A percentile compares a stretch with the other conserved stretches of the same genome.
Conservation (phyloP, 2,888 invertebrate species). For the Megastigmus dorsalis region DNA sequence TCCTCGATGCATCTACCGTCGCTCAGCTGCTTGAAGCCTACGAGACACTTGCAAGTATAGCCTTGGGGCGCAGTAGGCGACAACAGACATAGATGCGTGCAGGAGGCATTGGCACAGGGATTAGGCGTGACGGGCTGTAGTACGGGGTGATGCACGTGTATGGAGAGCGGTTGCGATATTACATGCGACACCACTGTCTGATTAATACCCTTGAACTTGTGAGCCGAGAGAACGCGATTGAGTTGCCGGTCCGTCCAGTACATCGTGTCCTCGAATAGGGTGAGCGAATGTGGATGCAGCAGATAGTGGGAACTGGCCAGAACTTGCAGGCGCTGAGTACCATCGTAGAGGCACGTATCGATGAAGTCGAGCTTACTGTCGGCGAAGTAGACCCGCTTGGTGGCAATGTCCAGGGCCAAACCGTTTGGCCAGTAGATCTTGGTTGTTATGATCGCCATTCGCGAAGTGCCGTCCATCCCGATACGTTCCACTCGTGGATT, state of each 20-base stretch:
- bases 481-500: constrained; percentile 96
- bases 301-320: constrained; percentile 92
- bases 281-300: constrained; percentile 95
- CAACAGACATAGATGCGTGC: constrained; percentile 93
- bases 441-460: constrained; percentile 89
- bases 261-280: constrained; percentile 95
- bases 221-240: constrained; percentile 91
- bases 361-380: constrained; percentile 98
- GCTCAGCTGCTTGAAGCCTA: constrained; percentile 83
- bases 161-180: constrained; percentile 95
- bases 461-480: constrained; percentile 95
- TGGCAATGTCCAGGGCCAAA: constrained; percentile 95
- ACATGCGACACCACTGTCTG: constrained; percentile 95
- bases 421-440: constrained; percentile 99
- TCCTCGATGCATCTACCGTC: constrained; percentile 88
- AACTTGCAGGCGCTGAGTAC: constrained; percentile 91
- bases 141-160: constrained; percentile 96
- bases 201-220: constrained; percentile 93
- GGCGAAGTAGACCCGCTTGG: constrained; percentile 95
- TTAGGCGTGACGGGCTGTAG: constrained; percentile 88
- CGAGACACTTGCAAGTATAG: constrained; percentile 93
- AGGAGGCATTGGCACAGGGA: constrained; percentile 85
- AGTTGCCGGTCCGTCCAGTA: constrained; percentile 98
- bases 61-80: constrained; percentile 83
- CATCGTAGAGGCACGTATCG: constrained; percentile 98